Conservation (phyloP, 2,888 invertebrate species). For the Eupithecia pulchellata region DNA sequence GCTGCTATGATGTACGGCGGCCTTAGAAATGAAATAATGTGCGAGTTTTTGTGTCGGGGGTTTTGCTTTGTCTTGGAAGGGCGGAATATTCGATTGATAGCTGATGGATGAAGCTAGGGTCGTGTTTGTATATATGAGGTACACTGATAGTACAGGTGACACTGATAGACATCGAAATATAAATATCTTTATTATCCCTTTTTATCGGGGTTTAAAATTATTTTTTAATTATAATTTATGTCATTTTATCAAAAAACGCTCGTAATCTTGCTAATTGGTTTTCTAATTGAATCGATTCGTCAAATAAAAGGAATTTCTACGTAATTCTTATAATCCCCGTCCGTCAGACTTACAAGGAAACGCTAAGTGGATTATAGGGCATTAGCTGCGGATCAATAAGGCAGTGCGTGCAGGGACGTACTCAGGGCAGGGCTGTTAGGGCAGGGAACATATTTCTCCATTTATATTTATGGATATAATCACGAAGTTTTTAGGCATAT, state of each 20-base stretch:
- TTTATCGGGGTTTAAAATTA: background rate
- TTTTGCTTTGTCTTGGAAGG: too few species aligned
- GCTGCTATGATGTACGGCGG: constrained; percentile 46
- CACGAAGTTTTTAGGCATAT: background rate
- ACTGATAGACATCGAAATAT: too few species aligned
- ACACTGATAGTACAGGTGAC: too few species aligned
- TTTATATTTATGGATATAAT: too few species aligned
- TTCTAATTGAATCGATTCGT: constrained; percentile 29
- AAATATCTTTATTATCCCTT: background rate
- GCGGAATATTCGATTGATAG: background rate
- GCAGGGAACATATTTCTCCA: background rate
- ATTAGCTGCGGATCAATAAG: constrained; percentile 76
- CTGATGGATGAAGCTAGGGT: background rate
- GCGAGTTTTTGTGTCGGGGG: constrained; percentile 8
- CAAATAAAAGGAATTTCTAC: constrained; percentile 41
- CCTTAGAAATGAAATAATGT: constrained; percentile 35
- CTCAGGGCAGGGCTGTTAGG: background rate
- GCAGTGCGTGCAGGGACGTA: constrained; percentile 38
- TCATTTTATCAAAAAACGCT: background rate
- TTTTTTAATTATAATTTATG: background rate
- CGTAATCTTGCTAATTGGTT: constrained; percentile 22
- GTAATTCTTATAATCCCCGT: constrained; percentile 67
- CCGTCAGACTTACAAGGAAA: constrained; percentile 77
- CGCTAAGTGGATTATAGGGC: constrained; percentile 76
- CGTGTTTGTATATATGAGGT: background rate